Evolutionary conservation across 23 tunicate genomes (phyloP).

Genomic region (Styela clava): DNA sequence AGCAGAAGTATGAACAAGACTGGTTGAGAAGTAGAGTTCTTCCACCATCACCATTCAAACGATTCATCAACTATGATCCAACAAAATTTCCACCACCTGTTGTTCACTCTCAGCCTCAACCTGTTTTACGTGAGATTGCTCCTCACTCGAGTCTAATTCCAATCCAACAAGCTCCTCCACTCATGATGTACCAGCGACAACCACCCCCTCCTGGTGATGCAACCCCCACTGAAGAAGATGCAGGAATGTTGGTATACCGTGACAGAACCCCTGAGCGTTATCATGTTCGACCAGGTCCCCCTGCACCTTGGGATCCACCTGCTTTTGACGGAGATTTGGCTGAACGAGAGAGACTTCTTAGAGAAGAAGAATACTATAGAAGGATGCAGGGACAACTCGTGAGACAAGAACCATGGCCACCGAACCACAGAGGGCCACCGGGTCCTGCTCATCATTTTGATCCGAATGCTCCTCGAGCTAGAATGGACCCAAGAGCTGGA

Average conservation of each 20-base stretch:
- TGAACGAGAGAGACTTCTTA: constrained; percentile 17
- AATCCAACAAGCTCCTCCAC: constrained; percentile 17
- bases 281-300: not conserved
- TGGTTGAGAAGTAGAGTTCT: constrained; percentile 71
- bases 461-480: not conserved
- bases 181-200: not conserved
- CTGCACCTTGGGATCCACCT: constrained; percentile 38
- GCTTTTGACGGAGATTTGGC: constrained; percentile 35
- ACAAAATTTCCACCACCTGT: constrained; percentile 55
- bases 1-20: constrained; percentile 74
- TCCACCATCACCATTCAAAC: constrained; percentile 85
- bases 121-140: constrained; percentile 9
- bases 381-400: constrained; percentile 9
- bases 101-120: not conserved
- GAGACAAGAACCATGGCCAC: not conserved
- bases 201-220: constrained; percentile 34
- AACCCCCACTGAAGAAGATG: constrained; percentile 31
- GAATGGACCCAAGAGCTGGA: constrained; percentile 5
- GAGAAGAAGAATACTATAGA: constrained; percentile 18
- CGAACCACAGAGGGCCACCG: not conserved
- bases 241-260: constrained; percentile 17
- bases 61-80: constrained; percentile 49
- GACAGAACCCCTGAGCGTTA: constrained; percentile 13
- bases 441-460: not conserved
- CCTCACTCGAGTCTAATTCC: constrained; percentile 12